These are phyloP conservation scores for Ispidina picta DNA, from an alignment of 2,797 vertebrate species.

Conservation along the genomic window DNA sequence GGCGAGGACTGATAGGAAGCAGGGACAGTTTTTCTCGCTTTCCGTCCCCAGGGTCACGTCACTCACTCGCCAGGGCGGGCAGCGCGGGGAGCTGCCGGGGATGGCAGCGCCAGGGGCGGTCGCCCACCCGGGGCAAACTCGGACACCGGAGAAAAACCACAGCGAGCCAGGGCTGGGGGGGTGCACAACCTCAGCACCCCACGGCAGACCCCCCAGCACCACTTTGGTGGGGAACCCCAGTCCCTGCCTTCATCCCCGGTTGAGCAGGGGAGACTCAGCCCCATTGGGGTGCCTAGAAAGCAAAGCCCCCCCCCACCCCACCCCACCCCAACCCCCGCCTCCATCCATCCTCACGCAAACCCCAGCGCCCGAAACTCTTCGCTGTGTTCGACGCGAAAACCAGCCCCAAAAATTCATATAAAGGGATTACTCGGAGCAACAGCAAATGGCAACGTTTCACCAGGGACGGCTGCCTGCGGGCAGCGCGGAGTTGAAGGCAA, in stretches of 20 bases:
- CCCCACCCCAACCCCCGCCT: background rate
- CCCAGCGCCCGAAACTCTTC: background rate
- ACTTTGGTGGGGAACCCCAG: background rate
- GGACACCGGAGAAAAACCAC: background rate
- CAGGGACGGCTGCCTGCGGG: constrained; percentile 33
- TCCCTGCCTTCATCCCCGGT: background rate
- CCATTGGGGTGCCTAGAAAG: too few species aligned
- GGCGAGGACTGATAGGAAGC: constrained; percentile 11
- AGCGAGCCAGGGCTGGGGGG: fast-evolving
- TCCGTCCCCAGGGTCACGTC: constrained; percentile 53
- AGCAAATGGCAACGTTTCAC: constrained; percentile 54
- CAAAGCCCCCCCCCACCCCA: background rate
- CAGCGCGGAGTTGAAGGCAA: constrained; percentile 38
- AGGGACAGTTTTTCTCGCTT: constrained; percentile 65
- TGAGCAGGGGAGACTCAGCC: background rate
- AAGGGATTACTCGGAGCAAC: constrained; percentile 51
- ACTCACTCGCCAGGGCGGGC: constrained; percentile 38
- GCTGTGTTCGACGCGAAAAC: background rate
- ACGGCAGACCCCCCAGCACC: background rate
- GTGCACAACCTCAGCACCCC: background rate
- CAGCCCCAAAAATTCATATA: constrained; percentile 37
- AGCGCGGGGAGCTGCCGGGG: background rate
- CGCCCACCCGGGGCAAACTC: background rate
- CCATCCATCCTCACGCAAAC: background rate
- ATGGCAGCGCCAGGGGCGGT: background rate